Percentiles rank a stretch among this genome's conserved stretches.
Conservation (phyloP, 2,113 vertebrate species). For the Psammodynastes pulverulentus region DNA sequence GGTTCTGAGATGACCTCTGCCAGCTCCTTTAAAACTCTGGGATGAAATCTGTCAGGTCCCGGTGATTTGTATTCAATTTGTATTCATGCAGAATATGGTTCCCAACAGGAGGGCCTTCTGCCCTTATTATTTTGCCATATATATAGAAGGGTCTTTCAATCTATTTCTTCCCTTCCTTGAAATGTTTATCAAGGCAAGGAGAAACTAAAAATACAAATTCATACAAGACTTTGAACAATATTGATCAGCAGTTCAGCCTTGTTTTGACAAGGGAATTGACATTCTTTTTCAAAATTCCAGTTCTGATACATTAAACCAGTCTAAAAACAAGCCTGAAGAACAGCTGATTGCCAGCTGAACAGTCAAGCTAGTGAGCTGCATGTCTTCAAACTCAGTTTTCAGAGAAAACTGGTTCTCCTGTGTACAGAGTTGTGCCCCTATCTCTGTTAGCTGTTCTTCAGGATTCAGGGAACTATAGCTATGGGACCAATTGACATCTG, state of each 20-base stretch:
- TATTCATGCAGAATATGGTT: not conserved
- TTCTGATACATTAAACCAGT: not conserved
- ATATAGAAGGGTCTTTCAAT: not conserved
- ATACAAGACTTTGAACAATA: not conserved
- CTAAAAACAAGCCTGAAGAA: not conserved
- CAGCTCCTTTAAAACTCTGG: no score
- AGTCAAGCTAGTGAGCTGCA: not conserved
- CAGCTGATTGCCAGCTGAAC: not conserved
- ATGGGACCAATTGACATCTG: not conserved
- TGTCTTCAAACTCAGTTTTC: not conserved
- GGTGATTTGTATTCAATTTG: no score
- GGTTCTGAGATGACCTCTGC: no score
- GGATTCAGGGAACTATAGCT: not conserved
- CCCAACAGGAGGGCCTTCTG: not conserved
- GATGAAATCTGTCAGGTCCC: no score
- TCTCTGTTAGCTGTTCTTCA: not conserved
- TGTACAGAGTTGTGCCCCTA: not conserved
- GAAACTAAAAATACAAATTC: not conserved
- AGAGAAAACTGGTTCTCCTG: not conserved
- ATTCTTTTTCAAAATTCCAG: not conserved
- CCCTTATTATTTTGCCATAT: not conserved
- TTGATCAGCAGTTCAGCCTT: not conserved
- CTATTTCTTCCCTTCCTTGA: not conserved
- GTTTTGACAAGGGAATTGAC: not conserved
- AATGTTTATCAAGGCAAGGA: not conserved